Percentiles rank a stretch among this genome's conserved stretches.
Evolutionary conservation across 2,888 invertebrate genomes (phyloP).

Genomic region (Dryomyza anilis): DNA sequence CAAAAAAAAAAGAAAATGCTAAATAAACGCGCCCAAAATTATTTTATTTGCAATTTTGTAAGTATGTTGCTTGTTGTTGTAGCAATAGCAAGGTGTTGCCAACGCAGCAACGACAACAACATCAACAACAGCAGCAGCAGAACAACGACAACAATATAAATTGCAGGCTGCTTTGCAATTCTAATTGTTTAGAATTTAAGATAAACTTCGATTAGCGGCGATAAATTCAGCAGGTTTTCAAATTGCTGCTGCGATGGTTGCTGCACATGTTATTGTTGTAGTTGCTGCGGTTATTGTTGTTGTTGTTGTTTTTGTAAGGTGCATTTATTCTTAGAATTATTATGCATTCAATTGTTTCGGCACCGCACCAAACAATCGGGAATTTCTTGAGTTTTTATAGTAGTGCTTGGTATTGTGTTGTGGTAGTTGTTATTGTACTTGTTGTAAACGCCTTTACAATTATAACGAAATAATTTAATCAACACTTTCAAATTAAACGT

Average conservation of each 20-base stretch:
- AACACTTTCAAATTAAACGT: too few species aligned
- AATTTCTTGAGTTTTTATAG: background rate
- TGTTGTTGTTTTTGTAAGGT: background rate
- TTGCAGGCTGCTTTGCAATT: conserved; percentile 33
- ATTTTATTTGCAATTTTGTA: too few species aligned
- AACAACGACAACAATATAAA: too few species aligned
- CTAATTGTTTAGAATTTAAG: conserved; percentile 29
- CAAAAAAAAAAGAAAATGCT: too few species aligned
- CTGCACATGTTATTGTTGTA: background rate
- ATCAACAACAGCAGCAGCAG: too few species aligned
- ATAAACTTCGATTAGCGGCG: conserved; percentile 4
- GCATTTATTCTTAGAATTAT: background rate
- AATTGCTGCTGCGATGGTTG: background rate
- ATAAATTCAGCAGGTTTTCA: conserved; percentile 4
- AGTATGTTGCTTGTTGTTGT: too few species aligned
- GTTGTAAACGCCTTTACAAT: background rate
- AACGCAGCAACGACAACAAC: conserved; percentile 13
- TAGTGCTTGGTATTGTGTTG: background rate
- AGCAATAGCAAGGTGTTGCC: conserved; percentile 10
- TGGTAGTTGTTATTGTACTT: background rate
- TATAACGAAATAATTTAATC: background rate
- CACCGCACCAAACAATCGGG: background rate
- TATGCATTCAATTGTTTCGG: background rate
- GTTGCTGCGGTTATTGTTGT: background rate
- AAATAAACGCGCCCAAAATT: too few species aligned